phyloP scores from a whole-genome alignment of 2,113 vertebrate species.

The Myrmophylax atrothorax region DNA sequence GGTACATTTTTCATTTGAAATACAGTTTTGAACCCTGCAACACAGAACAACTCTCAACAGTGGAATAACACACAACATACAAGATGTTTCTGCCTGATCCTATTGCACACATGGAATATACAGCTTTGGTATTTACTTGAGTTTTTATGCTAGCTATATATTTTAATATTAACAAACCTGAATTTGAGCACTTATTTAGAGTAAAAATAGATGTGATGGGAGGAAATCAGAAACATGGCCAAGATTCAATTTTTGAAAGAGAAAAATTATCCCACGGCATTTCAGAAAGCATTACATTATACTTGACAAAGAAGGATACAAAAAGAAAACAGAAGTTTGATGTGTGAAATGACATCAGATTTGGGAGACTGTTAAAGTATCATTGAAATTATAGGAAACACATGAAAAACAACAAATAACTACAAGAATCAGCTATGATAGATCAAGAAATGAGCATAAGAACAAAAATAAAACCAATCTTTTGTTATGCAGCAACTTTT shows the following conservation, averaged over 20 bases:
- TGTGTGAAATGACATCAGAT: neutral
- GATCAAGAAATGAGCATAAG: neutral
- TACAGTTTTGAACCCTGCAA: neutral
- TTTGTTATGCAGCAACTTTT: neutral
- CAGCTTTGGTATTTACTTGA: neutral
- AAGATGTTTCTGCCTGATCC: neutral
- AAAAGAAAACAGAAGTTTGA: neutral
- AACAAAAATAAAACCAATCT: neutral
- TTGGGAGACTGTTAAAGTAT: neutral
- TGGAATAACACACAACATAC: neutral
- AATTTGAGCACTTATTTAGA: neutral
- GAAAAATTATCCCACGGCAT: neutral
- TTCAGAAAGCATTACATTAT: neutral
- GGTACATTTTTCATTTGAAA: neutral
- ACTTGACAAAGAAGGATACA: neutral
- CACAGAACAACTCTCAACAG: neutral
- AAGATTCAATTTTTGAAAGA: neutral
- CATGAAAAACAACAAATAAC: neutral
- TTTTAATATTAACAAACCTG: neutral
- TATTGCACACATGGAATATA: neutral
- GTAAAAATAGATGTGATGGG: neutral
- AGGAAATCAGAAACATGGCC: neutral
- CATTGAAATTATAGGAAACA: neutral
- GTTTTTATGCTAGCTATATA: neutral
- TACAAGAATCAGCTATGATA: neutral